Base-by-base conservation (phyloP, 2,888 invertebrate genomes). In the Hirtodrosophila alboralis region DNA sequence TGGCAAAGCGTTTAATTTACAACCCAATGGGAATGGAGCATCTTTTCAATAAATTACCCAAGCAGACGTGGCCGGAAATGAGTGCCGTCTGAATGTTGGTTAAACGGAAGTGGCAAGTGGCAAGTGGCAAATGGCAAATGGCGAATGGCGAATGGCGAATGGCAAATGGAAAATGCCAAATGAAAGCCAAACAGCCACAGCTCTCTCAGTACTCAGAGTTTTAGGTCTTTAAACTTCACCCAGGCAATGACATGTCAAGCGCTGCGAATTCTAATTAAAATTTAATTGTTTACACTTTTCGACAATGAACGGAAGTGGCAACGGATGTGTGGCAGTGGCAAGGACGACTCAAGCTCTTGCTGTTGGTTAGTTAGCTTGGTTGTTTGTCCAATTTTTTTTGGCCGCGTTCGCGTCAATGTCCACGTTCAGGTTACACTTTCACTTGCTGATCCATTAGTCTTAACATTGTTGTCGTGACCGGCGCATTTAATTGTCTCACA, bases 221-320 rank as follows among this genome's bases (percentile, higher is more conserved):
- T 18, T 18, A 18, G 18, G 30, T 36, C 33, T 10, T 28, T 48
- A 28, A 6, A 31, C 43, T 27, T 47, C 16, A 34, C 23, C 8
- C 37, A 45, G 53, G 21, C 53, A 12, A 26, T 28, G 45, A 40
- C 54, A 51, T 75, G 70, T 81, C 78, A 81, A 75, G 54, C 80
- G 72, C 63, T 66, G 71, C 75, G 73, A 70, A 73, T 75, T 84
- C 84, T 85, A 81, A 81, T 81, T 81, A 81, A 81, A 84, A 70
- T 81, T 85, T 81, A 81, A 81, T 85, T 81, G 85, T 81, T 81
- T 81, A 76, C 84, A 81, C 79, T 78, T 79, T 80, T 75, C 61
- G 69, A 74, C 68, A 71, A 38, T 70, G 26, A 79, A 61, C 71
- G 75, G 75, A 81, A 75, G 62, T 71, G 74, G 60, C 49, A 64